Base-by-base conservation (phyloP, 2,797 vertebrate genomes). In the Danio kyathit region DNA sequence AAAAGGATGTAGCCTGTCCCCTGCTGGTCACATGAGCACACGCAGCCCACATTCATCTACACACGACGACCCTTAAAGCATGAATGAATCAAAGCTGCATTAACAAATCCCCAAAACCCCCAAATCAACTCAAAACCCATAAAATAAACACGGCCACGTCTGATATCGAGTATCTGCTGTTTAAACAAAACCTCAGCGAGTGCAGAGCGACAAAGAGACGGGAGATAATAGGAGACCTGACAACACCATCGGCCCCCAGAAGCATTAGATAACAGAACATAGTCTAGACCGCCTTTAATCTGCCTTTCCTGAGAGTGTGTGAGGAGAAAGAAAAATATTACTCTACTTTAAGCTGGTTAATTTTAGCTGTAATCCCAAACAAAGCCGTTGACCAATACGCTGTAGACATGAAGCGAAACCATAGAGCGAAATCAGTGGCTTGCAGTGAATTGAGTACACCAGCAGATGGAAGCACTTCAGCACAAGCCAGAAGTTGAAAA, bases 311-410 rank as follows among this genome's bases (percentile, higher is more conserved):
- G 19, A 2, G 19, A 4, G n/a, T 16, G 17, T 52, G 16, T 13
- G 40, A 38, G 76, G 59, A 61, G 21, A 65, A 84, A 85, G 88
- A 83, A 87, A 82, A 72, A 51, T 79, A 76, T 16, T 49, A 40
- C 54, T 82, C 80, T 81, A 74, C 85, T 89, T 86, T 75, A 81
- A 91, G 82, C 46, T 85, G 85, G 88, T 90, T 92, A 81, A 90
- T 91, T 92, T 93, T 85, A 90, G 90, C 87, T 87, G 76, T 91
- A 93, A 93, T 91, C 89, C 91, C 84, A 78, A 61, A 83, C 85
- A 91, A 91, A 90, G 87, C 90, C 6, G 83, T 73, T 7, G 6
- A 74, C 74, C 57, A 59, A 73, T 16, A 76, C 44, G 83, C 75
- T 38, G 64, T 59, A 63, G 13, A 59, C 82, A 14, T 67, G 29